These are phyloP conservation scores for Ptilorrhoa leucosticta DNA, from an alignment of 2,113 vertebrate genomes.

Conservation along the genomic window DNA sequence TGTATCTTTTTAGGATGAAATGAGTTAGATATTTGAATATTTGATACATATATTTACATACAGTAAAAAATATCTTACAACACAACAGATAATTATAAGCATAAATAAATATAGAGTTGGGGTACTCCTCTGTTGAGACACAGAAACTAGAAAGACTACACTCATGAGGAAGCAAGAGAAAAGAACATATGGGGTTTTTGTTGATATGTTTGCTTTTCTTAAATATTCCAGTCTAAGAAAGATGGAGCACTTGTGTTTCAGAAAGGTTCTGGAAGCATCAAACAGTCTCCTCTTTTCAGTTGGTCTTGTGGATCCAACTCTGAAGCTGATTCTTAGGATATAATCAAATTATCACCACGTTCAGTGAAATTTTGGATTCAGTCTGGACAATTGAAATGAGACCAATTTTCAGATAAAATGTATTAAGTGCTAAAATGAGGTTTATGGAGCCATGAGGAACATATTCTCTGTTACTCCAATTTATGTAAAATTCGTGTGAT, in stretches of 20 bases:
- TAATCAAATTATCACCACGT: slow-evolving; percentile 2
- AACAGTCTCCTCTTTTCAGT: not conserved
- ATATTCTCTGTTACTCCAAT: not conserved
- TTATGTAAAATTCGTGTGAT: not conserved
- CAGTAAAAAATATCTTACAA: not conserved
- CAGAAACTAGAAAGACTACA: not conserved
- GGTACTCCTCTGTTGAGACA: not conserved
- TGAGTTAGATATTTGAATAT: not conserved
- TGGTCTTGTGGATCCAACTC: not conserved
- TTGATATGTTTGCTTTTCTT: not conserved
- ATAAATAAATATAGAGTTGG: not conserved
- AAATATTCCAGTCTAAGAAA: not conserved
- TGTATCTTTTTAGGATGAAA: not conserved
- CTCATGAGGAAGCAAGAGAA: not conserved
- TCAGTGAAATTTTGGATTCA: not conserved
- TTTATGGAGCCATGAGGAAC: not conserved
- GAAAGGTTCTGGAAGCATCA: not conserved
- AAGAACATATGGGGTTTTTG: rapidly evolving
- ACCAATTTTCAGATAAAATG: not conserved
- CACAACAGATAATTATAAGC: not conserved
- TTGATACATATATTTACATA: not conserved
- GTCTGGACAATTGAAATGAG: not conserved
- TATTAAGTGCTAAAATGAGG: not conserved
- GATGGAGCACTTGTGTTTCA: not conserved
- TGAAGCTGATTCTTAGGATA: not conserved